Evolutionary conservation across 2,113 vertebrate genomes (phyloP).

Genomic region (Sula dactylatra): DNA sequence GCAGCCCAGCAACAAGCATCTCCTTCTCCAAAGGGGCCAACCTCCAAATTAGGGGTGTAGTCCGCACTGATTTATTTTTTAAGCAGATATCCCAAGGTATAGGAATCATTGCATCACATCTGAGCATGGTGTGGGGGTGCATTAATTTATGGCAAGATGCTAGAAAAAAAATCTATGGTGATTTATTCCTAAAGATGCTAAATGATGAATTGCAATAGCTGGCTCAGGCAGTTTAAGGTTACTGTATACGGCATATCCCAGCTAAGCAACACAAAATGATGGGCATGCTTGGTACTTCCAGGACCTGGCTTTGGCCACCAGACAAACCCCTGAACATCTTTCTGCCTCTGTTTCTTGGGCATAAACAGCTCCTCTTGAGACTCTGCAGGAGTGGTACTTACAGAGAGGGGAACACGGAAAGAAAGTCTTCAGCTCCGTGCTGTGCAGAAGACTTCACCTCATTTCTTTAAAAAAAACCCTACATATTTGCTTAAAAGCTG

Average conservation of each 20-base stretch:
- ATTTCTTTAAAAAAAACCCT: not conserved
- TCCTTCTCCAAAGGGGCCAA: not conserved
- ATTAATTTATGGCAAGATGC: not conserved
- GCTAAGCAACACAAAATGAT: not conserved
- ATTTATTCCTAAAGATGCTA: not conserved
- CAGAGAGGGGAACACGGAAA: not conserved
- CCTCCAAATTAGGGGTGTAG: fast-evolving
- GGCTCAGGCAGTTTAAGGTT: not conserved
- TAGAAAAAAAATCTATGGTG: too few species aligned
- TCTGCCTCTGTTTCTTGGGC: not conserved
- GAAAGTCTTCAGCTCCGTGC: not conserved
- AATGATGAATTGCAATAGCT: too few species aligned
- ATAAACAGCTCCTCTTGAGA: not conserved
- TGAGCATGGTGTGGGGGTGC: not conserved
- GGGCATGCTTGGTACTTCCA: not conserved
- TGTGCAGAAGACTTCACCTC: not conserved
- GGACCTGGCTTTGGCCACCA: not conserved
- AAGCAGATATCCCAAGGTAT: not conserved
- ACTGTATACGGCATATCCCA: fast-evolving
- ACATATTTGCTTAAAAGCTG: not conserved
- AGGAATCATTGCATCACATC: not conserved
- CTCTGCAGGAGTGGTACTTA: not conserved
- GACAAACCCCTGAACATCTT: not conserved
- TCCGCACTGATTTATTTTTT: not conserved
- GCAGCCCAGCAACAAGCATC: not conserved